Conservation (phyloP, 2,888 invertebrate species). For the Dusona sp. region DNA sequence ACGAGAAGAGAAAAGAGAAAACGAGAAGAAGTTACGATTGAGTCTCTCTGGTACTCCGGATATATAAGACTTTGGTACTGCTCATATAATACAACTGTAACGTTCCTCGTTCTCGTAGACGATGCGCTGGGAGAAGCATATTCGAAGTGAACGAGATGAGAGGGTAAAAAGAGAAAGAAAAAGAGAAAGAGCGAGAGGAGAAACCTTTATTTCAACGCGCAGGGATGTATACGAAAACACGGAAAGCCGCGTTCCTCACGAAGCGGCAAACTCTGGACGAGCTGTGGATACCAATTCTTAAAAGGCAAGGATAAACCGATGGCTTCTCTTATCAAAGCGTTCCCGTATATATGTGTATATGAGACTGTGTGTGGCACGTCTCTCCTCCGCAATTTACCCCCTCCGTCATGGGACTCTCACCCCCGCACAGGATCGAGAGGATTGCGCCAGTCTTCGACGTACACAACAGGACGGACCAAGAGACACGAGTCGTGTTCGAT, state of each 20-base stretch:
- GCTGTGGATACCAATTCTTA: constrained; percentile 26
- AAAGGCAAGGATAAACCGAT: constrained; percentile 51
- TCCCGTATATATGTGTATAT: constrained; percentile 11
- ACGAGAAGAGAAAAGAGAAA: constrained; percentile 24
- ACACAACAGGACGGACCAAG: constrained; percentile 43
- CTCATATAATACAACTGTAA: constrained; percentile 64
- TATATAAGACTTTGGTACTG: constrained; percentile 56
- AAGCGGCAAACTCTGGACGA: constrained; percentile 17
- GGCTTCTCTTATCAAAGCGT: constrained; percentile 61
- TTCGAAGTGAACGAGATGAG: constrained; percentile 10
- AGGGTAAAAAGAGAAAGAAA: constrained; percentile 1
- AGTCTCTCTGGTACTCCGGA: constrained; percentile 41
- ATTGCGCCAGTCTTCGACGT: constrained; percentile 52
- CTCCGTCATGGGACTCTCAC: constrained; percentile 41
- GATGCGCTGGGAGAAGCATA: constrained; percentile 39
- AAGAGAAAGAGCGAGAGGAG: constrained; percentile 11
- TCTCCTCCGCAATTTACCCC: constrained; percentile 40
- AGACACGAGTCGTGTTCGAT: constrained; percentile 76
- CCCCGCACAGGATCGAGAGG: constrained; percentile 49
- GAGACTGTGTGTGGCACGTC: constrained; percentile 36
- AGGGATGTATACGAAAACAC: constrained; percentile 48
- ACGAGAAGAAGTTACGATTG: constrained; percentile 55
- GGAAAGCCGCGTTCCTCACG: constrained; percentile 53
- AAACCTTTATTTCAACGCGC: constrained; percentile 46
- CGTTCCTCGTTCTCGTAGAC: constrained; percentile 60